Evolutionary conservation across 2,113 vertebrate species (phyloP).

Genomic region (Girardinichthys multiradiatus): DNA sequence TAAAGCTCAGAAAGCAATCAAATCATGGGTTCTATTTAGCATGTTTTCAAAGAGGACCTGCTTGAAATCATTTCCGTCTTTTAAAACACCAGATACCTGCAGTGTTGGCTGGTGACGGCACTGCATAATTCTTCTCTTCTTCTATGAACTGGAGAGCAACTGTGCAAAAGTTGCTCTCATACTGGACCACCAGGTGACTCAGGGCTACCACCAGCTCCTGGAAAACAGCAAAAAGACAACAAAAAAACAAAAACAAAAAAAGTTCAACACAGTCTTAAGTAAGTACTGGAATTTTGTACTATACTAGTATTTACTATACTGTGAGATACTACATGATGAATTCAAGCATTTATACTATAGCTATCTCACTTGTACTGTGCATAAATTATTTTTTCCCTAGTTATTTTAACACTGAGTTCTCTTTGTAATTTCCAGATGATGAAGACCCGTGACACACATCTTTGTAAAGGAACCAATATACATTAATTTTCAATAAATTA

Average conservation of each 20-base stretch:
- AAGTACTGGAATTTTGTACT: no score
- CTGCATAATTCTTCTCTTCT: slow-evolving; percentile 95
- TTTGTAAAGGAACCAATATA: no score
- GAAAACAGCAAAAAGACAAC: background rate
- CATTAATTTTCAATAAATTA: no score
- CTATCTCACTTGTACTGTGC: no score
- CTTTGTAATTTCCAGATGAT: no score
- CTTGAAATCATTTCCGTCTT: no score
- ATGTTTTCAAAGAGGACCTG: background rate
- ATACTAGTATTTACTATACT: no score
- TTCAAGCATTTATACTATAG: no score
- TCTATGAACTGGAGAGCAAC: slow-evolving; percentile 98
- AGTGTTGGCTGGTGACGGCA: slow-evolving; percentile 88
- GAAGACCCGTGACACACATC: no score
- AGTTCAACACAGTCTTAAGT: background rate
- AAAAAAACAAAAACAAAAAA: background rate
- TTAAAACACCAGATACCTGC: slow-evolving; percentile 62
- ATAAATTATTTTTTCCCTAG: no score
- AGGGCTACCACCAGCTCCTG: slow-evolving; percentile 98
- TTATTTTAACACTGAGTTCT: no score
- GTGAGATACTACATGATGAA: no score
- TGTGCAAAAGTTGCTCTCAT: slow-evolving; percentile 98
- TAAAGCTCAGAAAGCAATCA: background rate
- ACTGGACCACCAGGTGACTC: slow-evolving; percentile 96
- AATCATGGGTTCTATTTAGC: background rate